Base-by-base conservation (phyloP, 2,888 invertebrate species). In the Myathropa florea region DNA sequence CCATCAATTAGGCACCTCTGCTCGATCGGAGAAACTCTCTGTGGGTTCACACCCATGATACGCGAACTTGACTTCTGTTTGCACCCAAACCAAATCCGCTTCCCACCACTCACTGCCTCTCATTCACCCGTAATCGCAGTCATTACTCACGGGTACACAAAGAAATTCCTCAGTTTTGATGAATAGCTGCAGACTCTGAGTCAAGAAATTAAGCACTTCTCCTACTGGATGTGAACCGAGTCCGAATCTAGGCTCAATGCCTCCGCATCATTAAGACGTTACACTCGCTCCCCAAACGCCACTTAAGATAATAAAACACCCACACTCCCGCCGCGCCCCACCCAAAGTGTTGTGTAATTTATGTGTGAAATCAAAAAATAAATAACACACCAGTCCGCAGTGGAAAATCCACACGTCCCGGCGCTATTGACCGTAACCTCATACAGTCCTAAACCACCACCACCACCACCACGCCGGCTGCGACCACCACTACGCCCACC, bases 361-460 rank as follows among this genome's bases (percentile, higher is more conserved):
- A 86, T 82, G 85, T 86, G 85, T 82, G 85, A 86, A 86, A 86
- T 86, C 82, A 82, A 86, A 86, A 70, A 82, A 82, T 86, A 78
- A 86, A 86, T 86, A 86, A 73, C 60, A 78, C 61, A 78, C 82
- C 82, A 86, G 85, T 61, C 70, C 72, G 36, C 12, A 75, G 68
- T 55, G 30, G 55, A 78, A 78, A 86, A 82, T 82, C 83, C 86
- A 86, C 86, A 86, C 86, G 86, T 86, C 67, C 28, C 57, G 30
- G 71, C 30, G 83, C 78, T 83, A 86, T 86, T 83, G 83, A 86
- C 86, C 86, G 75, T 86, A 75, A 83, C 86, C 86, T 68, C 75
- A 86, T 24, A 9, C 39, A 30, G 65, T 64, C 63, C 26, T 7
- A 7, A 18, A 0, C 39, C 2, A 10, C 7, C n/a, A n/a, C 60